phyloP scores from a whole-genome alignment of 2,113 vertebrate species.

The Gymnorhina tibicen region DNA sequence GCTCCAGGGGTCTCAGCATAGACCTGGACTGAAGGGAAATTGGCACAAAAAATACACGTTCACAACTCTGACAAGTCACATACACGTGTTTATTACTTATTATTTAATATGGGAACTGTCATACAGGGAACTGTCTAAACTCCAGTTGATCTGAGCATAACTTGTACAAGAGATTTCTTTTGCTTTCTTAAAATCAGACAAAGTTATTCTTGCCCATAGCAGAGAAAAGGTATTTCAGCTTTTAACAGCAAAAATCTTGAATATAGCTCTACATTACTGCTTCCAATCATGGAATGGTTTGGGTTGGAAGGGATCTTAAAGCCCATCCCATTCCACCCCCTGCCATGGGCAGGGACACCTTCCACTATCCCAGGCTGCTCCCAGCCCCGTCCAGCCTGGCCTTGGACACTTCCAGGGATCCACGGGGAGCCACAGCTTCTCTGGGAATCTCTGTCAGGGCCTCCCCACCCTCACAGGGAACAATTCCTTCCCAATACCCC shows the following conservation, averaged over 20 bases:
- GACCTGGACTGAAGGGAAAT: slow-evolving; percentile 72
- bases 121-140: background rate
- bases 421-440: background rate
- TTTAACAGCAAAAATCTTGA: background rate
- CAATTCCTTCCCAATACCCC: background rate
- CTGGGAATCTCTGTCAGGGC: background rate
- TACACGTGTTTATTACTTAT: fast-evolving
- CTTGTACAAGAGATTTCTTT: background rate
- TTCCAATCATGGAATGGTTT: background rate
- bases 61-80: background rate
- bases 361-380: fast-evolving
- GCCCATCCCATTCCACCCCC: background rate
- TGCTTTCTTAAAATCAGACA: background rate
- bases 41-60: background rate
- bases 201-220: background rate
- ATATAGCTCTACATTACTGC: fast-evolving
- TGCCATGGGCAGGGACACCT: background rate
- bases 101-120: background rate
- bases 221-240: background rate
- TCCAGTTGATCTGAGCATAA: background rate
- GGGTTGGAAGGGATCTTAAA: background rate
- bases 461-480: background rate
- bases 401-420: background rate
- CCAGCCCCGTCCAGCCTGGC: fast-evolving
- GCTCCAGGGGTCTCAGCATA: slow-evolving; percentile 80